Conservation (phyloP, 1,140 invertebrate genomes). For the Palaemon carinicauda region DNA sequence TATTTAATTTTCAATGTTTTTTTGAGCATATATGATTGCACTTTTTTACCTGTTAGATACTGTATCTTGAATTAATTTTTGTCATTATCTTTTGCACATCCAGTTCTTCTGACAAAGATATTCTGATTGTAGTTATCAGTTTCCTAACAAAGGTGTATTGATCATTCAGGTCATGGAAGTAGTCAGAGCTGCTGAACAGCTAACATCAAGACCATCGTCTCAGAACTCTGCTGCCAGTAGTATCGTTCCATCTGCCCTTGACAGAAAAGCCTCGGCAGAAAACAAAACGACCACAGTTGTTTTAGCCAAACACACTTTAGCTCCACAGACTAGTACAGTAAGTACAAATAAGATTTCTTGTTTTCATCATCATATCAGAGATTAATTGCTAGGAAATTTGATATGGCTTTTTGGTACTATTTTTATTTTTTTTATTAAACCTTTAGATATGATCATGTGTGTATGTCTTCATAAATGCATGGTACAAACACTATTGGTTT, state of each 20-base stretch:
- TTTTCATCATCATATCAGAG: not conserved
- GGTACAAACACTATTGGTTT: no score
- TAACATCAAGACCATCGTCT: conserved; percentile 33
- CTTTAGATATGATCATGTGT: no score
- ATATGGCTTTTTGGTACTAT: not conserved
- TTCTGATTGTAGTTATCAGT: no score
- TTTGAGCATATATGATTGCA: no score
- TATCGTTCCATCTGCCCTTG: not conserved
- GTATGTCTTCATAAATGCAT: no score
- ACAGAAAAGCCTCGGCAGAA: conserved; percentile 30
- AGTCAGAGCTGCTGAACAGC: conserved; percentile 42
- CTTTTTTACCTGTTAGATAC: no score
- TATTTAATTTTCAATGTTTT: no score
- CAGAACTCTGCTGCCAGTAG: conserved; percentile 28
- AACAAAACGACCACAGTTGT: conserved; percentile 45
- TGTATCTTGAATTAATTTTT: no score
- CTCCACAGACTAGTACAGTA: conserved; percentile 50
- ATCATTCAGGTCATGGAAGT: conserved; percentile 43
- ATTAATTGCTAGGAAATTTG: not conserved
- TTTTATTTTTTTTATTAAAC: no score
- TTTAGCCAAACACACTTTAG: conserved; percentile 44
- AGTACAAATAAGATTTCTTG: not conserved
- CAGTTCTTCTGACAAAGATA: no score
- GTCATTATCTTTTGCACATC: no score
- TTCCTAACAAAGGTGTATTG: not conserved